Percentiles rank a stretch among this genome's conserved stretches.
Evolutionary conservation across 2,888 invertebrate species (phyloP).

Genomic region (Leptinotarsa juncta): DNA sequence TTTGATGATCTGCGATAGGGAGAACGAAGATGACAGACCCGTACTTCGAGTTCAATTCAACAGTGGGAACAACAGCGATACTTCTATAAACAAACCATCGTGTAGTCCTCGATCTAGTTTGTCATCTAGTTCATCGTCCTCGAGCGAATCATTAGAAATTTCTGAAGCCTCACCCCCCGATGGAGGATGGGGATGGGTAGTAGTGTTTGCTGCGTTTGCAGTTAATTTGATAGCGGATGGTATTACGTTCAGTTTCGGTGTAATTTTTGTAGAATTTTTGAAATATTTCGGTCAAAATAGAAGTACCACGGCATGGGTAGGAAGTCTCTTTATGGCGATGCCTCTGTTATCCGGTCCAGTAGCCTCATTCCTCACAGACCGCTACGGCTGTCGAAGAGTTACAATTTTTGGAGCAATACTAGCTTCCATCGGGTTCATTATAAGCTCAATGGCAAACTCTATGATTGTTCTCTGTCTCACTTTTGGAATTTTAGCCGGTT

Average conservation of each 20-base stretch:
- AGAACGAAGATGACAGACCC: slow-evolving; percentile 59
- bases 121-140: slow-evolving; percentile 59
- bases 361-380: slow-evolving; percentile 84
- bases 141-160: slow-evolving; percentile 73
- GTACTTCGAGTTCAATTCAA: slow-evolving; percentile 73
- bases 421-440: slow-evolving; percentile 80
- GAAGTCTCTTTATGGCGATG: slow-evolving; percentile 91
- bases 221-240: slow-evolving; percentile 93
- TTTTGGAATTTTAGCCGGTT: slow-evolving; percentile 86
- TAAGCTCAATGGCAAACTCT: slow-evolving; percentile 80
- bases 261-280: slow-evolving; percentile 87
- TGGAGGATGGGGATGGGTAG: slow-evolving; percentile 94
- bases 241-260: slow-evolving; percentile 91
- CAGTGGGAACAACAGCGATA: slow-evolving; percentile 61
- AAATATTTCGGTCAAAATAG: slow-evolving; percentile 87
- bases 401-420: slow-evolving; percentile 83
- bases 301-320: slow-evolving; percentile 90
- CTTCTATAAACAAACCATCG: slow-evolving; percentile 44
- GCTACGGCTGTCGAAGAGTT: slow-evolving; percentile 84
- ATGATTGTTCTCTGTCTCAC: slow-evolving; percentile 84
- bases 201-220: slow-evolving; percentile 89
- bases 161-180: slow-evolving; percentile 83
- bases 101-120: slow-evolving; percentile 54
- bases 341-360: slow-evolving; percentile 88
- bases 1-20: slow-evolving; percentile 36